Evolutionary conservation across 2,113 vertebrate genomes (phyloP).

Genomic region (Trochalopteron elliotii): DNA sequence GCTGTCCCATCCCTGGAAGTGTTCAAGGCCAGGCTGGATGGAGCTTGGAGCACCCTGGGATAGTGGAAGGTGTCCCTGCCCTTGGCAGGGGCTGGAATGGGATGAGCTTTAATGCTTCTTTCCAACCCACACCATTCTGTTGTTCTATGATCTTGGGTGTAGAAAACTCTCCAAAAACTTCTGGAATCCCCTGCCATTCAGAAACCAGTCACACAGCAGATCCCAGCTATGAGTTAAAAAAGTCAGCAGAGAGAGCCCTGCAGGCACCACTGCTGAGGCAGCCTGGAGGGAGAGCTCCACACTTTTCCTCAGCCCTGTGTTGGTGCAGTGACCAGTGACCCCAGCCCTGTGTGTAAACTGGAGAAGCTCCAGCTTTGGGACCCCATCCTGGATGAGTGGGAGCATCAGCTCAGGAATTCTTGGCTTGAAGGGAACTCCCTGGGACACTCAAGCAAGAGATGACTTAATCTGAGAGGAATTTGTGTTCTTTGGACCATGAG

Average conservation of each 20-base stretch:
- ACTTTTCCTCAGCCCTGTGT: neutral
- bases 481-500: neutral
- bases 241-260: neutral
- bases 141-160: neutral
- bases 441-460: neutral
- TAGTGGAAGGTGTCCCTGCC: neutral
- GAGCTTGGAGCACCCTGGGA: rapidly evolving
- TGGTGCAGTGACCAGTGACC: neutral
- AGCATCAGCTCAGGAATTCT: neutral
- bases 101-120: neutral
- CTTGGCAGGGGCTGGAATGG: rapidly evolving
- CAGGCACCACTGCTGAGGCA: neutral
- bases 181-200: neutral
- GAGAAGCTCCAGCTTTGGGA: neutral
- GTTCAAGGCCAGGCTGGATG: rapidly evolving
- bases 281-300: neutral
- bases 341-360: neutral
- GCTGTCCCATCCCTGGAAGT: neutral
- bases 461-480: neutral
- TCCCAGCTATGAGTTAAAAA: neutral
- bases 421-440: neutral
- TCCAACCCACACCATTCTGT: neutral
- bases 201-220: neutral
- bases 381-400: neutral
- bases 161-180: neutral